Base-by-base conservation (phyloP, 1,140 invertebrate genomes). In the Drosophila bifasciata region DNA sequence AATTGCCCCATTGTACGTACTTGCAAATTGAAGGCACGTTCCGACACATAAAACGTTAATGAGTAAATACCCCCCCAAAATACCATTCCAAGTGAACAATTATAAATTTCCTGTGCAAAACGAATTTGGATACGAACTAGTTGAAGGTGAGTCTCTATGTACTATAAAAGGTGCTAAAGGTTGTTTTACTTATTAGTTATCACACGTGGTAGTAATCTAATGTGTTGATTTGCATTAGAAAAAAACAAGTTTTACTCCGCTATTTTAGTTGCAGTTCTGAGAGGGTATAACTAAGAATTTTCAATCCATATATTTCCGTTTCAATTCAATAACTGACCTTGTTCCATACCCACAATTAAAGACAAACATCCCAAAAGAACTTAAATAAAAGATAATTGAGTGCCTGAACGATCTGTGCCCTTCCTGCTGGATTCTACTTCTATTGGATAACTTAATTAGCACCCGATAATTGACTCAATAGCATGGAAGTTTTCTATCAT, bases 1-100 rank as follows among this genome's bases (percentile, higher is more conserved):
- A 25, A 72, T 72, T 40, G 39, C 16, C 69, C 61, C 36, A 72
- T 70, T 68, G 41, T 5, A 13, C 39, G 13, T 56, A 32, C 49
- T 68, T 68, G 17, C 21, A 68, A 68, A 48, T 59, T 40, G 17
- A 39, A 70, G 67, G 45, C 67, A 70, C 67, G 67, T 70, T 21
- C 40, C 21, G 28, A 28, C 21, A 49, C 17, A 46, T 46, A 39
- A 59, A 70, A 39, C 39, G 46, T 70, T 70, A 70, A 70, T 70
- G 67, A 70, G 69, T 44, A 50, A 39, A 7, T n/a, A n/a, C n/a
- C 32, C 32, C 9, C 0, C 8, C 9, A 11, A 32, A 32, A 11
- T 11, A 4, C 32, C 11, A 5, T 15, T 23, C 63, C 15, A 51
- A 59, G 45, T 70, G 64, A 70, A 50, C 64, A 48, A 70, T 70